phyloP scores from a whole-genome alignment of 2,797 vertebrate species.

The Pteronotus mesoamericanus region DNA sequence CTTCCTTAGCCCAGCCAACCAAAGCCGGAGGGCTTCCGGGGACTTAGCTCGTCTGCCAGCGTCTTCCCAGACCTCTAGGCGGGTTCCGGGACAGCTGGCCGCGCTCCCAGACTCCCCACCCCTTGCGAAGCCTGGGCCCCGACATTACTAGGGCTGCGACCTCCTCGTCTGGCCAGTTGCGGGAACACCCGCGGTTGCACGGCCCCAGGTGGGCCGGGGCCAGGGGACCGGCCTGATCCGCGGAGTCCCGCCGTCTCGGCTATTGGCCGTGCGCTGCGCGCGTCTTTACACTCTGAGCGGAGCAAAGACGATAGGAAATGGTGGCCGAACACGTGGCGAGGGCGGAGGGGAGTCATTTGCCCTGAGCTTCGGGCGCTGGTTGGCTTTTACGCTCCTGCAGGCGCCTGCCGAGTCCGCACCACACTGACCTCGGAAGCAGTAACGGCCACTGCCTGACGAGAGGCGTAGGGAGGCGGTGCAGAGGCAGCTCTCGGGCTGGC shows the following conservation, averaged over 20 bases:
- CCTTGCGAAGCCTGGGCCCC: fast-evolving
- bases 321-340: not conserved
- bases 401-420: fast-evolving
- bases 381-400: fast-evolving
- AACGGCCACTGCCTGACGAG: not conserved
- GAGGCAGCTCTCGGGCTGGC: fast-evolving
- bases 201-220: not conserved
- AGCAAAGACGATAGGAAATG: fast-evolving
- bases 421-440: conserved; percentile 45
- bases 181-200: not conserved
- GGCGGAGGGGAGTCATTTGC: not conserved
- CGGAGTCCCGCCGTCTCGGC: not conserved
- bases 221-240: not conserved
- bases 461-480: not conserved
- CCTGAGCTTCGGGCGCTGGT: not conserved
- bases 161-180: not conserved
- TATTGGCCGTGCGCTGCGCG: fast-evolving
- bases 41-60: fast-evolving
- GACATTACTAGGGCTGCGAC: not conserved
- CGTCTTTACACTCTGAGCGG: fast-evolving
- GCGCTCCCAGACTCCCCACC: not conserved
- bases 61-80: fast-evolving
- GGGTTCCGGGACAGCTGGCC: fast-evolving
- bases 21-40: fast-evolving
- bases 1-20: fast-evolving